Conservation (phyloP, 2,888 invertebrate genomes). For the Chloroclystis v-ata region DNA sequence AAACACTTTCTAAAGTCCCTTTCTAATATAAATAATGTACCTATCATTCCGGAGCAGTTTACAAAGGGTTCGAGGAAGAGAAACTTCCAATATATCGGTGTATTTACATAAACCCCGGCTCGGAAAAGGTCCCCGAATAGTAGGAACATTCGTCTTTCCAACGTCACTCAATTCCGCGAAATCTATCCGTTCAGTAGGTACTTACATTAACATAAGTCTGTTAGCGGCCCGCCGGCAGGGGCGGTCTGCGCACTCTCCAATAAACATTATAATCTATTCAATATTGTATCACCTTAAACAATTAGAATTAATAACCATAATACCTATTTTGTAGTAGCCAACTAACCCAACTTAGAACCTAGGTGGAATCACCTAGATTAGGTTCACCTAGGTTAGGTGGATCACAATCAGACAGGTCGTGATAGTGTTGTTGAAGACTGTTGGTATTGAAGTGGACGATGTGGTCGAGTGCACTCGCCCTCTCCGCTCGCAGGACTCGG, state of each 20-base stretch:
- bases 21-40: constrained; percentile 27
- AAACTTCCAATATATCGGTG: constrained; percentile 35
- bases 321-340: too few species aligned
- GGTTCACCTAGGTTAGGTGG: too few species aligned
- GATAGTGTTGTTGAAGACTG: too few species aligned
- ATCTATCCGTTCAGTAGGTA: constrained; percentile 40
- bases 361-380: too few species aligned
- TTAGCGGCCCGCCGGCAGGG: constrained; percentile 4
- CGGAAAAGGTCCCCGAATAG: constrained; percentile 42
- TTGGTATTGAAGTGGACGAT: too few species aligned
- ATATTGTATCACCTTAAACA: too few species aligned
- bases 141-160: constrained; percentile 42
- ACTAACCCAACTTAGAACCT: too few species aligned
- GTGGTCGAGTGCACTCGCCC: too few species aligned
- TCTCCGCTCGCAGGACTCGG: too few species aligned
- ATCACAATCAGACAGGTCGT: too few species aligned
- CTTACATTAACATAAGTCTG: constrained; percentile 29
- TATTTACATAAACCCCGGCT: constrained; percentile 45
- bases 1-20: constrained; percentile 22
- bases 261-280: too few species aligned
- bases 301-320: too few species aligned
- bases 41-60: constrained; percentile 34
- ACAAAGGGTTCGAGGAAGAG: constrained; percentile 33
- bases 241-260: background rate
- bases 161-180: constrained; percentile 47